Percentiles rank a stretch among this genome's conserved stretches.
phyloP scores from a whole-genome alignment of 2,113 vertebrate species.

The Barbus barbus region DNA sequence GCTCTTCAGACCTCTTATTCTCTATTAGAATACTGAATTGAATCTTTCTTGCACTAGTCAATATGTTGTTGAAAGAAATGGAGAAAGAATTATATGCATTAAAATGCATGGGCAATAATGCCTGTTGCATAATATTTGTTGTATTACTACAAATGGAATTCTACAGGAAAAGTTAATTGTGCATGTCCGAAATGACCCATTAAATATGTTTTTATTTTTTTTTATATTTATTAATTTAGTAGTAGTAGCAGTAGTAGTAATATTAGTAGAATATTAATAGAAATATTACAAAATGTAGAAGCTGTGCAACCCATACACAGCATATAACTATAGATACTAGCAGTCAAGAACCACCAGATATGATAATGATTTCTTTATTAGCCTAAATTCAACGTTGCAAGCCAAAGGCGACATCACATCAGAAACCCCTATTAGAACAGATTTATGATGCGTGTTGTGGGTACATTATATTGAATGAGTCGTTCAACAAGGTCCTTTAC shows the following conservation, averaged over 20 bases:
- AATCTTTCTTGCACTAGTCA: conserved; percentile 6
- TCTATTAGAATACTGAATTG: conserved; percentile 23
- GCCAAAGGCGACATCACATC: neutral
- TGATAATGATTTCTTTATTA: conserved; percentile 14
- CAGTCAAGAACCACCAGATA: neutral
- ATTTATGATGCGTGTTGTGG: conserved; percentile 12
- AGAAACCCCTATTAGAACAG: neutral
- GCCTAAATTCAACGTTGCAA: conserved; percentile 9
- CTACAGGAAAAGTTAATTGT: no score
- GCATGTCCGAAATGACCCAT: no score
- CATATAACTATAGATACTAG: neutral
- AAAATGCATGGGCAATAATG: no score
- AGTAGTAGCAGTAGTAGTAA: no score
- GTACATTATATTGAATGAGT: neutral
- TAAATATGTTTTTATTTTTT: no score
- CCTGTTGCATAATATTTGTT: no score
- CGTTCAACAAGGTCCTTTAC: neutral
- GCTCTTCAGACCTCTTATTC: no score
- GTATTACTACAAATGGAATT: no score
- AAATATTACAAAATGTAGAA: no score
- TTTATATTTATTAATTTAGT: no score
- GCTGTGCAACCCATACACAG: neutral
- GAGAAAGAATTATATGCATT: neutral
- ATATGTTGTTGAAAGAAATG: neutral
- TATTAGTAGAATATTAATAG: no score